These are phyloP conservation scores for Coturnix japonica DNA, from an alignment of 2,113 vertebrate species.

Conservation along the genomic window DNA sequence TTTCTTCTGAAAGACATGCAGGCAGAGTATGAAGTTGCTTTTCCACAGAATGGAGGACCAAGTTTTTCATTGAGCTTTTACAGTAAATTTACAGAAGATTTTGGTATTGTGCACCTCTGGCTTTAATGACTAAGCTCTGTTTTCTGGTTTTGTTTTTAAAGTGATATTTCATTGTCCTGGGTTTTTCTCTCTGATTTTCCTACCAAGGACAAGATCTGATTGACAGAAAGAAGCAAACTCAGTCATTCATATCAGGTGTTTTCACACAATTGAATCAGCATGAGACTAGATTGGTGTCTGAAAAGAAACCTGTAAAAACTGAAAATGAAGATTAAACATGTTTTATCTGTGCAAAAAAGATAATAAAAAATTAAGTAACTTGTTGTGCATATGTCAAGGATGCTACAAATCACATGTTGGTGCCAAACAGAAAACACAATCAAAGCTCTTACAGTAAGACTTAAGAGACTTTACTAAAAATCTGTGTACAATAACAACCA, in stretches of 20 bases:
- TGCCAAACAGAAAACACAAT: not conserved
- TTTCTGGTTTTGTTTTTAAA: not conserved
- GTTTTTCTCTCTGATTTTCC: not conserved
- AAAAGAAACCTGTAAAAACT: not conserved
- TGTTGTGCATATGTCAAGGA: accelerated
- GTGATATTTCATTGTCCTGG: not conserved
- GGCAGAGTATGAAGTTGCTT: not conserved
- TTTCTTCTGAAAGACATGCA: not conserved
- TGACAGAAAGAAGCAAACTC: not conserved
- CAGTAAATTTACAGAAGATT: not conserved
- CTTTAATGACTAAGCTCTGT: not conserved
- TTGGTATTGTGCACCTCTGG: not conserved
- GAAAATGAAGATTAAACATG: not conserved
- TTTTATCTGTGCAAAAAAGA: not conserved
- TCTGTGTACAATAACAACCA: not conserved
- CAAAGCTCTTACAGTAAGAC: not conserved
- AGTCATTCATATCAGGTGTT: not conserved
- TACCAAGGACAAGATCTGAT: not conserved
- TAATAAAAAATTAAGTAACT: not conserved
- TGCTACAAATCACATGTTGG: not conserved
- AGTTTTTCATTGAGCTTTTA: not conserved
- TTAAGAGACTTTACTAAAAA: not conserved
- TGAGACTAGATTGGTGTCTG: not conserved
- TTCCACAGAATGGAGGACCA: not conserved
- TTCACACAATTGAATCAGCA: not conserved